Percentiles rank a stretch among this genome's conserved stretches.
Conservation (phyloP, 2,113 vertebrate genomes). For the Aramus guarauna region DNA sequence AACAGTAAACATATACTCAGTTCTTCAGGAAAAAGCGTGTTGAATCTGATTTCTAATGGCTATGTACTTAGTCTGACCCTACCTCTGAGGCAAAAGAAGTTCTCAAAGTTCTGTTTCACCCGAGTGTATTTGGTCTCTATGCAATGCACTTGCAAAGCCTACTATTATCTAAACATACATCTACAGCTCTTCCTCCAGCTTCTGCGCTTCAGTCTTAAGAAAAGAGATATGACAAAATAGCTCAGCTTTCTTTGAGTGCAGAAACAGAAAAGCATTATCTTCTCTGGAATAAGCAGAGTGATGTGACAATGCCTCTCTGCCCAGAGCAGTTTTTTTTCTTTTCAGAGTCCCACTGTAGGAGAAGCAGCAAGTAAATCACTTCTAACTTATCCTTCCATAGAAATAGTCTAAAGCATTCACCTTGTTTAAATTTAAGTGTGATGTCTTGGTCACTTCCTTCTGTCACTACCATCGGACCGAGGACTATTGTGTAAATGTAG, state of each 20-base stretch:
- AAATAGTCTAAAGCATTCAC: neutral
- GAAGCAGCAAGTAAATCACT: neutral
- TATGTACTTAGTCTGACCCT: neutral
- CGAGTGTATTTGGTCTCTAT: constrained; percentile 58
- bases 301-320: neutral
- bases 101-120: constrained; percentile 24
- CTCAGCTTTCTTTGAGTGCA: neutral
- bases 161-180: constrained; percentile 31
- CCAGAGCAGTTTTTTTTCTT: neutral
- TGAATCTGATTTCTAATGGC: neutral
- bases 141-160: constrained; percentile 43
- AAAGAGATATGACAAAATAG: neutral
- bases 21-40: neutral
- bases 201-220: constrained; percentile 54
- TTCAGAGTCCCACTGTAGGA: neutral
- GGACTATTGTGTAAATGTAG: neutral
- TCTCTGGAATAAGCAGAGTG: neutral
- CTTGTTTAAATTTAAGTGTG: neutral
- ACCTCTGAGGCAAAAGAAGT: neutral
- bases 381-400: neutral
- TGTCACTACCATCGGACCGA: neutral
- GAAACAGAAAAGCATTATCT: neutral
- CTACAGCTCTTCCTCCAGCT: constrained; percentile 67
- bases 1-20: neutral
- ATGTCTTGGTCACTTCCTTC: neutral